A percentile compares a stretch with the other conserved stretches of the same genome.
Evolutionary conservation across 2,888 invertebrate species (phyloP).

Genomic region (Cenopis cana): DNA sequence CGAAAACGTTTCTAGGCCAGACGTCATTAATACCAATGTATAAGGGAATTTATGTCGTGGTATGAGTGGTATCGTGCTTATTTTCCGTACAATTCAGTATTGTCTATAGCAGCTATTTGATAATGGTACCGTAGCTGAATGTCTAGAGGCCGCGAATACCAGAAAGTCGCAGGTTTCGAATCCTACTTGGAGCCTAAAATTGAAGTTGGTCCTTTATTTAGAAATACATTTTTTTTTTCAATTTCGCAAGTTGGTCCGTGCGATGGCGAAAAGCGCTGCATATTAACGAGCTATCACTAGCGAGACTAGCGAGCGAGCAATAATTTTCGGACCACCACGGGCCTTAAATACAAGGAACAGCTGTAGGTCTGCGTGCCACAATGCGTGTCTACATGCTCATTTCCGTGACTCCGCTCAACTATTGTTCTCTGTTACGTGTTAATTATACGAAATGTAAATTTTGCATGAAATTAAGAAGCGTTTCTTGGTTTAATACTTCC

Average conservation of each 20-base stretch:
- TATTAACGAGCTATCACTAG: no score
- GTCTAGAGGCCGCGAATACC: no score
- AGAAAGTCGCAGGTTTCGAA: no score
- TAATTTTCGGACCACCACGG: no score
- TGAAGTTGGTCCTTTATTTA: no score
- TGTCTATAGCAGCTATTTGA: neutral
- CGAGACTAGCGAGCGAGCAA: no score
- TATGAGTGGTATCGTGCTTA: no score
- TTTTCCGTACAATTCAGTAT: neutral
- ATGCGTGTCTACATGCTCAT: constrained; percentile 34
- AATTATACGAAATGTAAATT: constrained; percentile 37
- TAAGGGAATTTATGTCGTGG: constrained; percentile 6
- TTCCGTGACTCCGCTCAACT: constrained; percentile 34
- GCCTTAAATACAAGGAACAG: neutral
- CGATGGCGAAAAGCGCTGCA: no score
- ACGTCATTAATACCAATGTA: constrained; percentile 29
- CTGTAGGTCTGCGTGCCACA: neutral
- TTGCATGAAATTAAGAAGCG: constrained; percentile 35
- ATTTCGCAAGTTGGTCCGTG: neutral
- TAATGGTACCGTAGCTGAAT: no score
- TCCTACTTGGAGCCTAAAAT: no score
- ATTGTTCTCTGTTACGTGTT: constrained; percentile 42
- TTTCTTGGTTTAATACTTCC: constrained; percentile 31
- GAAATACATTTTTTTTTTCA: no score
- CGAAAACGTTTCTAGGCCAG: constrained; percentile 30